Evolutionary conservation across 2,113 vertebrate species (phyloP).

Genomic region (Speoplatyrhinus poulsoni): DNA sequence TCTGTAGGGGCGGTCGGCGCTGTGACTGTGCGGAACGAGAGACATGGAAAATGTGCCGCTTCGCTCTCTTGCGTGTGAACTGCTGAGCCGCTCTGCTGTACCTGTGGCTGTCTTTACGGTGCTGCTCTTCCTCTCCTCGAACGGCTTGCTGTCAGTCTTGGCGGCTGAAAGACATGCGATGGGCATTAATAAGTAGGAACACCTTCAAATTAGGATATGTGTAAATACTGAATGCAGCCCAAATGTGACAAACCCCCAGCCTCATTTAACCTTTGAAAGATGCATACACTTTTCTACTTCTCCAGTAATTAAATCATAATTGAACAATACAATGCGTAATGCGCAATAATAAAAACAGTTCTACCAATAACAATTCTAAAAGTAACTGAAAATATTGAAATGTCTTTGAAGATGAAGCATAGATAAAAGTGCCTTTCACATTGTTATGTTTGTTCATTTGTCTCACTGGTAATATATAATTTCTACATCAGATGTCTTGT

Average conservation of each 20-base stretch:
- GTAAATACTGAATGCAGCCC: no score
- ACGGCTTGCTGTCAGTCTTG: slow-evolving; percentile 84
- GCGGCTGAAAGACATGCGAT: slow-evolving; percentile 69
- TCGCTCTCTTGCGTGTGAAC: not conserved
- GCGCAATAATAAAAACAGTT: no score
- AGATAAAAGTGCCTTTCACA: no score
- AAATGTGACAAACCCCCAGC: no score
- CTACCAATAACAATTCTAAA: no score
- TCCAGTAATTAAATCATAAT: no score
- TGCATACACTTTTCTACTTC: not conserved
- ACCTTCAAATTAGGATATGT: not conserved
- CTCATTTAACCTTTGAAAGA: no score
- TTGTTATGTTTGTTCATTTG: not conserved
- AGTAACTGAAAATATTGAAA: no score
- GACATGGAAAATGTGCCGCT: not conserved
- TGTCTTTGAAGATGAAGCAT: no score
- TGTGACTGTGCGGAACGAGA: not conserved
- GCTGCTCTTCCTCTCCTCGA: slow-evolving; percentile 81
- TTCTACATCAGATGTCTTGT: not conserved
- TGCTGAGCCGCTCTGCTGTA: slow-evolving; percentile 43
- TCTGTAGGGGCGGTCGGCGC: not conserved
- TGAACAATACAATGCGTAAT: no score
- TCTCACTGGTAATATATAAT: not conserved
- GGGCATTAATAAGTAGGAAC: not conserved
- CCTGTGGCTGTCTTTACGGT: slow-evolving; percentile 82